A percentile compares a stretch with the other conserved stretches of the same genome.
These are phyloP conservation scores for Cecropterus lyciades DNA, from an alignment of 1,140 invertebrate species.

Conservation along the genomic window DNA sequence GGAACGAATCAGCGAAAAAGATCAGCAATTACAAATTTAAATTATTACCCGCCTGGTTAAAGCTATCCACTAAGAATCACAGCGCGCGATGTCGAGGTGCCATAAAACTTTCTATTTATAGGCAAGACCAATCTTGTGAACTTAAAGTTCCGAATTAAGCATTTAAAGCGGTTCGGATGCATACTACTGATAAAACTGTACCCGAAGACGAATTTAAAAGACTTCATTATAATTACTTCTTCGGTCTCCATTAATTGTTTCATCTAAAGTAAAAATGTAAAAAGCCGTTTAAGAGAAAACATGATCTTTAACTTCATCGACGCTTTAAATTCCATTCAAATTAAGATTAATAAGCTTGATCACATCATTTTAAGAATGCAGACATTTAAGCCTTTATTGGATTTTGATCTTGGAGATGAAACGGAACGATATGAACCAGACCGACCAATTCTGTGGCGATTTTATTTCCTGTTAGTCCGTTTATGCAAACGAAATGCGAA, in stretches of 20 bases:
- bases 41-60: background rate
- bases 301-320: background rate
- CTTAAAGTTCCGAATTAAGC: background rate
- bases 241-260: conserved; percentile 1
- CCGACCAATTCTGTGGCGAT: background rate
- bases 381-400: conserved; percentile 7
- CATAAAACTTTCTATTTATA: conserved; percentile 8
- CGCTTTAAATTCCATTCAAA: conserved; percentile 13
- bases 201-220: background rate
- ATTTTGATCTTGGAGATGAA: conserved; percentile 7
- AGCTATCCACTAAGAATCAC: background rate
- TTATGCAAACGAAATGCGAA: conserved; percentile 3
- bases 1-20: background rate
- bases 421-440: background rate
- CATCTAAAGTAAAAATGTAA: conserved; percentile 3
- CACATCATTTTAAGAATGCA: conserved; percentile 2
- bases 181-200: background rate
- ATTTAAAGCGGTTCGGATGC: background rate
- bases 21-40: background rate
- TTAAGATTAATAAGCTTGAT: conserved; percentile 9
- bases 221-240: conserved; percentile 24
- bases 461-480: background rate
- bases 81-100: background rate
- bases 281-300: conserved; percentile 6
- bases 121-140: conserved; percentile 11